phyloP scores from a whole-genome alignment of 1,140 invertebrate species.

The Conopomorpha cramerella region DNA sequence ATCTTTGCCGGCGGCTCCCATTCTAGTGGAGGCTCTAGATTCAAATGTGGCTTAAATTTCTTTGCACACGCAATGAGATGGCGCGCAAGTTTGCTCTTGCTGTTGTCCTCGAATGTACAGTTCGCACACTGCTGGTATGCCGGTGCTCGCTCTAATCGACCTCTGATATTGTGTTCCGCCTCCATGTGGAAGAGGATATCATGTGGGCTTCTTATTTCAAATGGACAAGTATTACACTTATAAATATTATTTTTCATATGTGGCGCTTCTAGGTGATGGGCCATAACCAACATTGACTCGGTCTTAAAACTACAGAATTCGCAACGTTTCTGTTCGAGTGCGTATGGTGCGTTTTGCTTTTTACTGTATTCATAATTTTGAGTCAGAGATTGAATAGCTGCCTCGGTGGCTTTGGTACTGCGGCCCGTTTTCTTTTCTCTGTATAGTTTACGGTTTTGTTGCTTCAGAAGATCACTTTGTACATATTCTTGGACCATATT shows the following conservation, averaged over 20 bases:
- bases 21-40: slow-evolving; percentile 81
- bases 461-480: slow-evolving; percentile 85
- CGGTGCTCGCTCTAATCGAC: slow-evolving; percentile 81
- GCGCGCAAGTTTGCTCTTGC: slow-evolving; percentile 87
- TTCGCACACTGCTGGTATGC: slow-evolving; percentile 91
- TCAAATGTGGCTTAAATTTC: slow-evolving; percentile 87
- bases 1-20: slow-evolving; percentile 94
- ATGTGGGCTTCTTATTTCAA: slow-evolving; percentile 82
- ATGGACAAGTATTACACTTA: slow-evolving; percentile 86
- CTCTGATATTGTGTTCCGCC: slow-evolving; percentile 83
- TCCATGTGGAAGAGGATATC: slow-evolving; percentile 93
- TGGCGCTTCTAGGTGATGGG: slow-evolving; percentile 89
- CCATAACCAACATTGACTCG: slow-evolving; percentile 86
- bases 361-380: slow-evolving; percentile 87
- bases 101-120: slow-evolving; percentile 94
- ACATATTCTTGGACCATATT: slow-evolving; percentile 92
- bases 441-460: slow-evolving; percentile 82
- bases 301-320: slow-evolving; percentile 93
- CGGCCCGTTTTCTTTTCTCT: slow-evolving; percentile 63
- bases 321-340: slow-evolving; percentile 81
- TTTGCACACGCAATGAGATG: slow-evolving; percentile 89
- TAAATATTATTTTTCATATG: slow-evolving; percentile 89
- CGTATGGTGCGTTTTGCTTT: slow-evolving; percentile 86
- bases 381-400: slow-evolving; percentile 78
- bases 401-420: slow-evolving; percentile 73